Base-by-base conservation (phyloP, 2,888 invertebrate genomes). In the Poecilus cupreus region DNA sequence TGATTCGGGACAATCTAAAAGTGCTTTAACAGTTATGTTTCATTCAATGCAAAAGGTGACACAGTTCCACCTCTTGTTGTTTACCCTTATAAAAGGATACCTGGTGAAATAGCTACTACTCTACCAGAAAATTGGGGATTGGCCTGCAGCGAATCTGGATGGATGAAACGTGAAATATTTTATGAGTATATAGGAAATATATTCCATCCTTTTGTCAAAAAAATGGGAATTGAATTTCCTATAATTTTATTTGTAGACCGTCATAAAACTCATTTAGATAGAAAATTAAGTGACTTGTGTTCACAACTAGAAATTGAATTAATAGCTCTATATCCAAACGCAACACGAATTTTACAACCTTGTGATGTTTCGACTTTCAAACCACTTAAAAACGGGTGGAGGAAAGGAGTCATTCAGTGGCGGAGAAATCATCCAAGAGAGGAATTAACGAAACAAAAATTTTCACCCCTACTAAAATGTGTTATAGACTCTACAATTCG, bases 271-370 rank as follows among this genome's bases (percentile, higher is more conserved):
- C 60, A 60, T 60, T 57, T 18, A 18, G 22, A 20, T 83, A 54
- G 85, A 85, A 79, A 57, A 22, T 22, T 57, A n/a, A 57, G 57
- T 24, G 85, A 85, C 6, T 79, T 86, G 0, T 86, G 86, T 80
- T 76, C 75, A 13, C 82, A 85, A 72, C 72, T 85, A 8, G 68
- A 85, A 60, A 87, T 86, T 18, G 83, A 86, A 57, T 70, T 86
- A 13, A 80, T 86, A 24, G 80, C 84, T 57, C 68, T 87, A 8
- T 86, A 86, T 77, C 86, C 86, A 11, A 87, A 86, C 20, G 80
- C 85, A 11, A 86, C 86, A 32, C 54, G 84, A 32, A 84, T 86
- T 37, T 76, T 86, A 2, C 85, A 86, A 68, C 86, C 85, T 4
- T 82, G 82, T 1, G 85, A 86, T 70, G 85, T 86, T 11, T 68